Conservation (phyloP, 2,888 invertebrate genomes). For the Linnaemya tessellans region DNA sequence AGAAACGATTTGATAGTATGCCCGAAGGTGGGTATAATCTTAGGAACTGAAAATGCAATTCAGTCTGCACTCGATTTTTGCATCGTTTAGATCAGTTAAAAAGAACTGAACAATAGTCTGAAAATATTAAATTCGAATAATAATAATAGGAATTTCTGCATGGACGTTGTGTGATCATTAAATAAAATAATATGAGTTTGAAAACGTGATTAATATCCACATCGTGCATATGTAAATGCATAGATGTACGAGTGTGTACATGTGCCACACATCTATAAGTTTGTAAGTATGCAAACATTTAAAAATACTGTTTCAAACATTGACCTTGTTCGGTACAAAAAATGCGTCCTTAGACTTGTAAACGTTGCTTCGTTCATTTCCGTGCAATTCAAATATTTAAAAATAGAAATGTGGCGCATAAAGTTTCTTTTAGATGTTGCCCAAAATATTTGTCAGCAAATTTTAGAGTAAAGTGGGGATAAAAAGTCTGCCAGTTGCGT, state of each 20-base stretch:
- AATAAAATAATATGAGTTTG: slow-evolving; percentile 22
- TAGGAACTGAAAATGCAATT: slow-evolving; percentile 46
- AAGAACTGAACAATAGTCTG: not conserved
- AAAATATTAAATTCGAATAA: slow-evolving; percentile 2
- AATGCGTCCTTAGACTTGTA: slow-evolving; percentile 62
- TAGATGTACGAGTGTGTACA: not conserved
- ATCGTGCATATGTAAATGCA: not conserved
- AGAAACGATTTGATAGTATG: not conserved
- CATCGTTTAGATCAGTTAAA: slow-evolving; percentile 56
- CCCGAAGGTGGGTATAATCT: not conserved
- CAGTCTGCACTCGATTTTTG: slow-evolving; percentile 58
- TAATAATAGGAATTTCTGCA: slow-evolving; percentile 9
- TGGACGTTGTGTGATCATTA: not conserved
- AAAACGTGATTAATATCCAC: not conserved
- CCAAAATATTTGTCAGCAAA: not conserved
- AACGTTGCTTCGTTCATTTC: slow-evolving; percentile 33
- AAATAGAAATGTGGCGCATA: slow-evolving; percentile 1
- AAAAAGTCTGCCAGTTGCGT: slow-evolving; percentile 16
- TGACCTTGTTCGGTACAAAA: slow-evolving; percentile 56
- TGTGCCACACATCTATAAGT: not conserved
- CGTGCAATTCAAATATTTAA: not conserved
- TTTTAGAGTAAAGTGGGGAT: not conserved
- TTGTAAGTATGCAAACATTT: not conserved
- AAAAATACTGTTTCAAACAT: slow-evolving; percentile 47
- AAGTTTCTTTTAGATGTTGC: not conserved